A percentile compares a stretch with the other conserved stretches of the same genome.
These are phyloP conservation scores for Nemoura dubitans DNA, from an alignment of 2,888 invertebrate genomes.

Conservation along the genomic window DNA sequence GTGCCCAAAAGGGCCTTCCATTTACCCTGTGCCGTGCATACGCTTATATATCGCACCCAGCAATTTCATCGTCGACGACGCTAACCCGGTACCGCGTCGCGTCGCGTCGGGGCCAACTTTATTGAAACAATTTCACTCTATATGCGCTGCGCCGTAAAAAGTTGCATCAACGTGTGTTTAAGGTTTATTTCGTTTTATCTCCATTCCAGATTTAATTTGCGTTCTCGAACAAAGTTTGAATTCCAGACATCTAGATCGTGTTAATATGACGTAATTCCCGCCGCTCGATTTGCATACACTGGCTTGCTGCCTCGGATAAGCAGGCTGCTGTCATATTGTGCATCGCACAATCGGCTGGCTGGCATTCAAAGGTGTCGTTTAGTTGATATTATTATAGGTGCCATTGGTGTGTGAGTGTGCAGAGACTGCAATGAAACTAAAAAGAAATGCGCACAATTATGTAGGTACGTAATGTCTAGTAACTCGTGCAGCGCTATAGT, in stretches of 20 bases:
- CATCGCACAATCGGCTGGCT: not conserved
- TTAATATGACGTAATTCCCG: slow-evolving; percentile 26
- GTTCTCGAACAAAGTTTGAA: slow-evolving; percentile 16
- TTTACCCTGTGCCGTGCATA: not conserved
- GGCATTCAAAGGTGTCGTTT: slow-evolving; percentile 7
- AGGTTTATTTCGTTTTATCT: slow-evolving; percentile 7
- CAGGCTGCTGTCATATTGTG: not conserved
- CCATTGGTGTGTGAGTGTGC: not conserved
- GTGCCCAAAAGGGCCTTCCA: not conserved
- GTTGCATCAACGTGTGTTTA: not conserved
- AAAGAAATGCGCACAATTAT: slow-evolving; percentile 22
- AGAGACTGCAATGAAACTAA: not conserved
- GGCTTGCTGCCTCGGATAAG: slow-evolving; percentile 12
- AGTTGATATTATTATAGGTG: not conserved
- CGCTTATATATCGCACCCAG: not conserved
- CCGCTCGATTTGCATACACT: slow-evolving; percentile 9
- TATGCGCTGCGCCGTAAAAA: not conserved
- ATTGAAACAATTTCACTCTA: not conserved
- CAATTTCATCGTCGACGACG: not conserved
- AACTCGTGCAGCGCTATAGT: not conserved
- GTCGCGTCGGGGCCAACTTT: not conserved
- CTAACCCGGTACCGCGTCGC: not conserved
- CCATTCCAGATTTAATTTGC: slow-evolving; percentile 26
- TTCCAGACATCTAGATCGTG: slow-evolving; percentile 27
- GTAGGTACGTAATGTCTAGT: not conserved